Evolutionary conservation across 2,888 invertebrate species (phyloP), one percentile per base, ranked within the genome.

Genomic region (Dolomedes plantarius): DNA sequence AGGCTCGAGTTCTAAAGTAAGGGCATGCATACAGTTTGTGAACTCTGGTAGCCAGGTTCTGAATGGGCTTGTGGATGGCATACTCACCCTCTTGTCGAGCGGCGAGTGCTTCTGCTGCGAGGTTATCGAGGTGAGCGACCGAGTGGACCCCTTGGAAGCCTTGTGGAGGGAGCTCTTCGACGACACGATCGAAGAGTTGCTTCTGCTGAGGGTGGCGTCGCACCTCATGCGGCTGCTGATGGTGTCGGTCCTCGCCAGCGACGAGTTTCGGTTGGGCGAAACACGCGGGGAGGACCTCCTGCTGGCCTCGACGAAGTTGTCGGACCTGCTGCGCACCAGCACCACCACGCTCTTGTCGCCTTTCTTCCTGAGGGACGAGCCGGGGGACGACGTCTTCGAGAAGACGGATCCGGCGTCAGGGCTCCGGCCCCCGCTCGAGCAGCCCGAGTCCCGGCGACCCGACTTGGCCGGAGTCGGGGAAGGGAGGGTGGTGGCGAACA

Each of bases 201-300:
- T 79, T 2, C 83, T 62, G 36, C 72, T 50, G 19, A 76, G 65
- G 9, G 41, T 86, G 32, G 67, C 68, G 13, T 39, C 74, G 2
- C 74, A 78, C 28, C 78, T 73, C 36, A 79, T 29, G 0, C 69
- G 39, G 32, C 85, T 86, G 28, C 85, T 74, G 32, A 78, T 79
- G 36, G 85, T 86, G 19, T 78, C 85, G 7, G 77, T 73, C 56
- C 77, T 83, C 72, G 39, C 83, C 77, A 56, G 72, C 50, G 83
- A 67, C 39, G 72, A 28, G 56, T 39, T 77, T 73, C 83, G 72
- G 77, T 73, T 72, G 13, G 77, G 73, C 73, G 83, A 83, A 77
- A 71, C 50, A 27, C 77, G 83, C 77, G 83, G 50, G 19, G 77
- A 72, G 56, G 67, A 36, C 6, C 6, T 11, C n/a, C 27, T 62